Conservation (phyloP, 2,888 invertebrate species). For the Amorpha juglandis region DNA sequence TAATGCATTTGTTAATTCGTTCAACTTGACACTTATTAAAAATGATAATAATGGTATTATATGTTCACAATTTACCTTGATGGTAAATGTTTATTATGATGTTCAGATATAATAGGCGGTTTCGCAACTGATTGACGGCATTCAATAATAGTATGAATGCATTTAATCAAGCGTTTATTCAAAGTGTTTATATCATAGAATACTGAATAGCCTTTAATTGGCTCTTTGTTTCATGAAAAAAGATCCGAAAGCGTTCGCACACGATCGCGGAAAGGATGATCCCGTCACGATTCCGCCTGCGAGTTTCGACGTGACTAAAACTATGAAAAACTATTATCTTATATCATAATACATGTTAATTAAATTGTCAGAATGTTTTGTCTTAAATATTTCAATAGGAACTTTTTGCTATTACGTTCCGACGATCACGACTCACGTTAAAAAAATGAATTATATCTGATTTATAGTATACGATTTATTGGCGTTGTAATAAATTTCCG, state of each 20-base stretch:
- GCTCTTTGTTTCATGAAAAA: conserved; percentile 47
- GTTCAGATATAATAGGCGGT: neutral
- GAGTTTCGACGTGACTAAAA: conserved; percentile 53
- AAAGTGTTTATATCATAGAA: neutral
- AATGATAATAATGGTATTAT: neutral
- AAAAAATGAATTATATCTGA: neutral
- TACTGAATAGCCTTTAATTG: conserved; percentile 48
- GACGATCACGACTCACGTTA: neutral
- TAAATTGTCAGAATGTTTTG: conserved; percentile 40
- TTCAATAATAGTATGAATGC: neutral
- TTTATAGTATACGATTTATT: neutral
- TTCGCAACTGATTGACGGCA: neutral
- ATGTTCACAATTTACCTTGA: conserved; percentile 2
- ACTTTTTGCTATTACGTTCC: conserved; percentile 32
- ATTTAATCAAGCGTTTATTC: conserved; percentile 14
- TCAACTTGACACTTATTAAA: neutral
- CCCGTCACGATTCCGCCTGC: conserved; percentile 57
- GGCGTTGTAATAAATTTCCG: neutral
- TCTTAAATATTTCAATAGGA: conserved; percentile 32
- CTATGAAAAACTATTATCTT: conserved; percentile 35
- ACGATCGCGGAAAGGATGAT: conserved; percentile 71
- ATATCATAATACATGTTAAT: conserved; percentile 40
- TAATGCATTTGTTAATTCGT: neutral
- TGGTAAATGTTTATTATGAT: neutral
- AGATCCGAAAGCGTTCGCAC: conserved; percentile 48